Evolutionary conservation across 2,113 vertebrate genomes (phyloP).

Genomic region (Mesitornis unicolor): DNA sequence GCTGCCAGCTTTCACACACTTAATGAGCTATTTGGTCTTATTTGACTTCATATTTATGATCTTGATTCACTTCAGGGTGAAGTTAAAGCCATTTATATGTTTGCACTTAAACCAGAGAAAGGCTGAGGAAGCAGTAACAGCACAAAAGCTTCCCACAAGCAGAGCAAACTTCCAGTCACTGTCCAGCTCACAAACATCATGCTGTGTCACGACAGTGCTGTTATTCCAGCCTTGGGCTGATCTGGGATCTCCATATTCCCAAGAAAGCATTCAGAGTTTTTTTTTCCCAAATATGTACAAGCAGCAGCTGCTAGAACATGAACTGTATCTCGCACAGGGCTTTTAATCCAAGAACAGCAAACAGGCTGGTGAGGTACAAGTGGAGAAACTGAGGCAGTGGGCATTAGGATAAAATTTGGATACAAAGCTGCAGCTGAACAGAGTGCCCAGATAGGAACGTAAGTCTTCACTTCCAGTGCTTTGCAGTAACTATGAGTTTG

Average conservation of each 20-base stretch:
- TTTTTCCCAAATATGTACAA: not conserved
- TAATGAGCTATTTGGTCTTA: not conserved
- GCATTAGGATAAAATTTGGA: not conserved
- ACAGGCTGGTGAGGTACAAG: not conserved
- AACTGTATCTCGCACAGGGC: not conserved
- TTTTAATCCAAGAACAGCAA: not conserved
- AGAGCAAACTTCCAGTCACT: not conserved
- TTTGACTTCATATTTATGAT: not conserved
- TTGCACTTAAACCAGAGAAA: not conserved
- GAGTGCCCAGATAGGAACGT: not conserved
- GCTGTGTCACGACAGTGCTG: not conserved
- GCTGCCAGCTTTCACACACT: not conserved
- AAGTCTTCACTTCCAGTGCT: not conserved
- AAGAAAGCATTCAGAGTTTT: not conserved
- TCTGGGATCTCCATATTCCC: not conserved
- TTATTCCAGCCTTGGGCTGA: not conserved
- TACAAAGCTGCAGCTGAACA: not conserved
- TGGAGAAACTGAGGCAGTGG: not conserved
- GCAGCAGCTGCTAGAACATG: not conserved
- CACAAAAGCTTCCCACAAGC: not conserved
- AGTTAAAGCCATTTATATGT: not conserved
- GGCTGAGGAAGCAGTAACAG: not conserved
- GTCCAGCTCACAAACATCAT: fast-evolving
- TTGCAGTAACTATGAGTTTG: not conserved
- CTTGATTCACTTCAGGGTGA: not conserved